A percentile compares a stretch with the other conserved stretches of the same genome.
Conservation (phyloP, 1,140 invertebrate genomes). For the Mercenaria mercenaria region DNA sequence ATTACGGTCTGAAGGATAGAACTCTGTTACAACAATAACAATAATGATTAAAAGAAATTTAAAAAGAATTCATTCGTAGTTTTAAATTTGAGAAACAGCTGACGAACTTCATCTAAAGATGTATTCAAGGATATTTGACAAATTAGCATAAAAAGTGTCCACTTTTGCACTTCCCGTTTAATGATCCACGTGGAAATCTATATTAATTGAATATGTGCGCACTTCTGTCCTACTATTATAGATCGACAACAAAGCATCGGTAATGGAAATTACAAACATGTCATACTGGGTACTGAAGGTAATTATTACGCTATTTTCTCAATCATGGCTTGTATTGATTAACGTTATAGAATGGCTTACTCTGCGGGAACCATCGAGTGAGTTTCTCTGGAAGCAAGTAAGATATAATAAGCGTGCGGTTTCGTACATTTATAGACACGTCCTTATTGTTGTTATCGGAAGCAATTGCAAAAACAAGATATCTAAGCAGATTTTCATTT, state of each 20-base stretch:
- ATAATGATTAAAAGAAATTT: no score
- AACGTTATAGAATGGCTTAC: neutral
- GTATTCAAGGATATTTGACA: no score
- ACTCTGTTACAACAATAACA: no score
- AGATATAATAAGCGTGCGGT: neutral
- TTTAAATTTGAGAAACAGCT: no score
- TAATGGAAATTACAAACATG: conserved; percentile 27
- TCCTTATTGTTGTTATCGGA: no score
- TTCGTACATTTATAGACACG: neutral
- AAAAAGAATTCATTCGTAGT: no score
- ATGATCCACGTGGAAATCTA: neutral
- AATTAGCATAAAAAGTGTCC: no score
- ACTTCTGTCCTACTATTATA: neutral
- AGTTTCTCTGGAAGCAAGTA: neutral
- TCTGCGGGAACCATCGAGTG: neutral
- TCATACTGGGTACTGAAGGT: neutral
- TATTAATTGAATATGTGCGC: neutral
- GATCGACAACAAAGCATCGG: neutral
- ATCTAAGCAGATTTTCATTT: no score
- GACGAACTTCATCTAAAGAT: no score
- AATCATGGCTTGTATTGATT: neutral
- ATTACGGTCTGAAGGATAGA: no score
- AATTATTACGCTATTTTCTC: conserved; percentile 2
- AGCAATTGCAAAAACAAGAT: no score
- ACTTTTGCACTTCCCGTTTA: no score